Evolutionary conservation across 2,113 vertebrate genomes (phyloP).

Genomic region (Myotis yumanensis): DNA sequence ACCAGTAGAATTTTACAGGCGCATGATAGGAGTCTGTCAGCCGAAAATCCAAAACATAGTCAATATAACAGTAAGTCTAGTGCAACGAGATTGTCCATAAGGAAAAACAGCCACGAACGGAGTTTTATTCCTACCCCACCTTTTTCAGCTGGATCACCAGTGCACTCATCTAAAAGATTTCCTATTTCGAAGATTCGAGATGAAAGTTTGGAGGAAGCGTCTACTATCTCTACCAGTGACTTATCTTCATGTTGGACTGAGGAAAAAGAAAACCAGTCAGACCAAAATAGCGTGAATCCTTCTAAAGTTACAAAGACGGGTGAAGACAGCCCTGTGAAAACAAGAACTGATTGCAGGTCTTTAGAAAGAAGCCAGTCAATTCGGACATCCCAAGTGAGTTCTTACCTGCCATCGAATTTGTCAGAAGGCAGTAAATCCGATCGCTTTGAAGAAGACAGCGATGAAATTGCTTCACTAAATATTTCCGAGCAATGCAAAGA

Average conservation of each 20-base stretch:
- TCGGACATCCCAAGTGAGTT: constrained; percentile 79
- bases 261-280: constrained; percentile 46
- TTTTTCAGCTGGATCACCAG: constrained; percentile 86
- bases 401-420: constrained; percentile 73
- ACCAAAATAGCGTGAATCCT: neutral
- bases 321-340: constrained; percentile 27
- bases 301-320: constrained; percentile 31
- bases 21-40: constrained; percentile 79
- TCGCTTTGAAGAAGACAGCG: constrained; percentile 74
- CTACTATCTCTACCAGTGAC: constrained; percentile 63
- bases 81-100: constrained; percentile 71
- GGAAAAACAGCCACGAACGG: constrained; percentile 68
- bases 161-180: constrained; percentile 80
- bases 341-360: constrained; percentile 60
- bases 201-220: constrained; percentile 78
- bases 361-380: constrained; percentile 74
- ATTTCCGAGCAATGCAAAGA: constrained; percentile 86
- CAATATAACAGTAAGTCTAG: constrained; percentile 67
- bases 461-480: constrained; percentile 82
- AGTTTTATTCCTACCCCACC: constrained; percentile 79
- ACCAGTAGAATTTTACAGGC: constrained; percentile 76
- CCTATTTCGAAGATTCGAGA: constrained; percentile 72
- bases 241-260: constrained; percentile 41
- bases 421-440: constrained; percentile 75
- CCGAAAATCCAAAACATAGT: constrained; percentile 63